A percentile compares a stretch with the other conserved stretches of the same genome.
Conservation (phyloP, 2,113 vertebrate species). For the Anas platyrhynchos region DNA sequence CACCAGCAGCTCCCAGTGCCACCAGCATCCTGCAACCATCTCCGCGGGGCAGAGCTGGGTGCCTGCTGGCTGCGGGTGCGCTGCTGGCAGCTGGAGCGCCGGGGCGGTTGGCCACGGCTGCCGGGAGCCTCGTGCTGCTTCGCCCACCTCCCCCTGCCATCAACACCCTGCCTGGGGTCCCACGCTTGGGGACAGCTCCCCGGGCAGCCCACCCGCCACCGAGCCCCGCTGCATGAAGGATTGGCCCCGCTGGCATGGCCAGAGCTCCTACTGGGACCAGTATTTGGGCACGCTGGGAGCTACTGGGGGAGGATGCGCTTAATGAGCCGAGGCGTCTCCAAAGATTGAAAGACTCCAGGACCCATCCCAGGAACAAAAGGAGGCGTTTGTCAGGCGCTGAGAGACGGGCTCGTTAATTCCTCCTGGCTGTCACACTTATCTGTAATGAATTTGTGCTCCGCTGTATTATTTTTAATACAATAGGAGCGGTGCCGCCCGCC, state of each 20-base stretch:
- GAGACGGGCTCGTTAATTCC: conserved; percentile 71
- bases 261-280: neutral
- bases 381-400: conserved; percentile 69
- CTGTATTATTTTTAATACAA: conserved; percentile 77
- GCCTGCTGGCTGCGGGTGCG: fast-evolving
- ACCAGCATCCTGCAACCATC: neutral
- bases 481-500: conserved; percentile 61
- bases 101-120: neutral
- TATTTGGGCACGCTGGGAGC: neutral
- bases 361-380: conserved; percentile 70
- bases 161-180: fast-evolving
- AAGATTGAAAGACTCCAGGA: conserved; percentile 64
- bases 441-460: conserved; percentile 73
- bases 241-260: neutral
- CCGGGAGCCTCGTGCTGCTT: neutral
- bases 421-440: conserved; percentile 71
- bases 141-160: neutral
- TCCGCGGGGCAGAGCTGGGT: neutral
- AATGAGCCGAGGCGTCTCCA: conserved; percentile 49
- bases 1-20: neutral
- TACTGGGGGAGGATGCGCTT: conserved; percentile 37
- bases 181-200: neutral
- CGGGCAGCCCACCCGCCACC: neutral
- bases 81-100: neutral
- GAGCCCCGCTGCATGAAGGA: neutral